Evolutionary conservation across 2,797 vertebrate genomes (phyloP).

Genomic region (Rhinogobio ventralis): DNA sequence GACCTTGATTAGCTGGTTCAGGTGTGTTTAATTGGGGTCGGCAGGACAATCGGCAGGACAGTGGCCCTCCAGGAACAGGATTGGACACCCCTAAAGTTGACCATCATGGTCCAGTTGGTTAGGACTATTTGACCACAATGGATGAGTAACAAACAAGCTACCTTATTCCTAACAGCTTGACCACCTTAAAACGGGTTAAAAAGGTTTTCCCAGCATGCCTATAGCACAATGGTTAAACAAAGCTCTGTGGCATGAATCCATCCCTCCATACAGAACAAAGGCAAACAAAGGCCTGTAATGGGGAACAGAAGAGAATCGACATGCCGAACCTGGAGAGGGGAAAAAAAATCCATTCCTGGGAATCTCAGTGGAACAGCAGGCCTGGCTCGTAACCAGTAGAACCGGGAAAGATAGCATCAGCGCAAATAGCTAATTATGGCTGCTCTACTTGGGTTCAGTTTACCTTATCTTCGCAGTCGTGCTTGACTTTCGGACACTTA

Average conservation of each 20-base stretch:
- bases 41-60: no score
- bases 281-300: constrained; percentile 66
- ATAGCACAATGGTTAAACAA: constrained; percentile 45
- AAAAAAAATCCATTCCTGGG: constrained; percentile 45
- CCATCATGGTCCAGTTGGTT: not conserved
- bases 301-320: constrained; percentile 56
- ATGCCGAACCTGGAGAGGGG: constrained; percentile 11
- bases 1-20: not conserved
- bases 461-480: constrained; percentile 52
- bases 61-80: not conserved
- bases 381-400: constrained; percentile 34
- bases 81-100: not conserved
- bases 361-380: constrained; percentile 53
- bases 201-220: constrained; percentile 20
- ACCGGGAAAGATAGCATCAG: constrained; percentile 56
- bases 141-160: not conserved
- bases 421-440: constrained; percentile 63
- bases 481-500: constrained; percentile 48
- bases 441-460: constrained; percentile 45
- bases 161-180: not conserved
- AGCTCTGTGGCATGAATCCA: constrained; percentile 37
- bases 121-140: not conserved
- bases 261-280: constrained; percentile 58
- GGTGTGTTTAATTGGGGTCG: not conserved
- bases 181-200: not conserved